Evolutionary conservation across 1,140 invertebrate species (phyloP), one percentile per base, ranked within the genome.

Genomic region (Solenopsis fugax): DNA sequence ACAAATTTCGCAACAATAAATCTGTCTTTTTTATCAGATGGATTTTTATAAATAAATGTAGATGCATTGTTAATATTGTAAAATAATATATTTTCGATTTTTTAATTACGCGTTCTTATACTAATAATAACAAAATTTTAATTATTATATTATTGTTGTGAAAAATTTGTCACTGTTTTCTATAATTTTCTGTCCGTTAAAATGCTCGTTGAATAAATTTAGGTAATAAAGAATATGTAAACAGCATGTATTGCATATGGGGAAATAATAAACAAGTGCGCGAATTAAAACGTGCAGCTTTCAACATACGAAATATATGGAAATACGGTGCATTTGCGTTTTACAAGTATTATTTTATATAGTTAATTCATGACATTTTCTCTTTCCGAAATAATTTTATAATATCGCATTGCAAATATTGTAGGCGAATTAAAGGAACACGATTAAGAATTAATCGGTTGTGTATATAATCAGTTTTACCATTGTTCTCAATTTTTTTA

Each of bases 341-440:
- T 56, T 45, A 72, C 58, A 72, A 82, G 56, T 72, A 72, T 72
- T 82, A 82, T 34, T 72, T 82, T 12, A 21, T 34, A 41, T 34
- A 41, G 34, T 81, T 21, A 45, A 56, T 81, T 69, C 21, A 37
- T 56, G 16, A 71, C 7, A 64, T 29, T 64, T 18, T 78, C 18
- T 67, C 21, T 45, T 37, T 72, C 34, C 4, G 16, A 45, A 58
- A 81, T 58, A 72, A 58, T 48, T 45, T 24, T 18, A n/a, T 45
- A 71, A 71, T 72, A 34, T 67, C 13, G 29, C 2, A 4, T 4
- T 5, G 1, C 16, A 37, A 45, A 73, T 73, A 48, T 72, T 45
- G 45, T 13, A 41, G 5, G 16, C 4, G 18, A 71, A 76, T 87
- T 85, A 76, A 75, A 65, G 13, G 18, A 16, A 65, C 45, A 7